Base-by-base conservation (phyloP, 2,888 invertebrate genomes). In the Pteria penguin region DNA sequence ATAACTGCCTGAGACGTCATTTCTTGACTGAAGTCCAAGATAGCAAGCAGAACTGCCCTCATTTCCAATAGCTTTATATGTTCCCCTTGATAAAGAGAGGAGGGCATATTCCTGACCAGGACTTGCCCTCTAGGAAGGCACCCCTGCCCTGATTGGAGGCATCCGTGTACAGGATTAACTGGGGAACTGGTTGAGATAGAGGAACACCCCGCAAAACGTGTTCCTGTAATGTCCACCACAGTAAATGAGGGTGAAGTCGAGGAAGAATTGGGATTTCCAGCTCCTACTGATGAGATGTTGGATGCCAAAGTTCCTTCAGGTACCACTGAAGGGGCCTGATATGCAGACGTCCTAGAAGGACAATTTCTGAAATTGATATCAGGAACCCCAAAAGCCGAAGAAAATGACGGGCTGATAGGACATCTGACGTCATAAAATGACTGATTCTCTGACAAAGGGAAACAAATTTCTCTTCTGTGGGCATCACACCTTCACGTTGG, bases 61-160 rank as follows among this genome's bases (percentile, higher is more conserved):
- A 75, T 57, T 27, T 65, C 65, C 11, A 65, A 24, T 11, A 70
- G 24, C 27, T 72, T 76, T 60, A 75, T 75, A 26, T 75, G 75
- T 22, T 62, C 55, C 1, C 18, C 14, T 1, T 14, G 29, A 5
- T 66, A 32, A 27, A 18, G n/a, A 4, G n/a, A n/a, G 4, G 26
- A 1, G 57, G 4, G 66, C 65, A 65, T 14, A 36, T 4, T 4
- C 71, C 71, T 32, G 24, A 58, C 18, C 18, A 29, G 14, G 33
- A 2, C 11, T 32, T 55, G 26, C 60, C 65, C 32, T 57, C 29
- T 14, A 66, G 60, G 26, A 33, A 55, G 11, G 45, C 32, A 11
- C 75, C 75, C 70, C 31, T 68, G 3, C 74, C 62, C 18, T 26
- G 29, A 3, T 8, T n/a, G n/a, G 27, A 54, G 2, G 66, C 70